Evolutionary conservation across 2,797 vertebrate species (phyloP).

Genomic region (Tamandua tetradactyla): DNA sequence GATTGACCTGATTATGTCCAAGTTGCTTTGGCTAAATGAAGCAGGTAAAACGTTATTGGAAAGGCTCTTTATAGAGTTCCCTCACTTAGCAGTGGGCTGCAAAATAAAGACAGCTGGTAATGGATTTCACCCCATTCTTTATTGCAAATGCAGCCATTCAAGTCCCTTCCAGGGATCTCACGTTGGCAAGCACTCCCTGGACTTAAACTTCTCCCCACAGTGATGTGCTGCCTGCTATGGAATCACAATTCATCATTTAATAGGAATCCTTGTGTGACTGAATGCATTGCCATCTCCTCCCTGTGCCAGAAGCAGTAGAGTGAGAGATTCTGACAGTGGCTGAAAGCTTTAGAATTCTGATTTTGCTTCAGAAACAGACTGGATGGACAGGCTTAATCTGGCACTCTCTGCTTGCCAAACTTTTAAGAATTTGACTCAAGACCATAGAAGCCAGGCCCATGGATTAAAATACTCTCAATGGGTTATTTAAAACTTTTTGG

Average conservation of each 20-base stretch:
- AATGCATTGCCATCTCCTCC: constrained; percentile 50
- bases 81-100: constrained; percentile 55
- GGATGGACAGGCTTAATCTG: background rate
- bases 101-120: constrained; percentile 75
- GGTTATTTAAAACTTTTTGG: background rate
- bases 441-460: rapidly evolving
- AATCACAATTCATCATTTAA: constrained; percentile 61
- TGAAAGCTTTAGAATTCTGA: constrained; percentile 14
- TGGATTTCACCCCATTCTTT: constrained; percentile 74
- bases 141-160: constrained; percentile 58
- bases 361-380: constrained; percentile 58
- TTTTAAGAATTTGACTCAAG: background rate
- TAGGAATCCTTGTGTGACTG: constrained; percentile 41
- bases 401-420: background rate
- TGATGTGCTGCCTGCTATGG: background rate
- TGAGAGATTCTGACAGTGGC: constrained; percentile 8
- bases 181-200: constrained; percentile 45
- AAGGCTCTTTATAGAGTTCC: constrained; percentile 43
- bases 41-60: constrained; percentile 58
- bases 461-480: rapidly evolving
- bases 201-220: constrained; percentile 32
- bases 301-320: constrained; percentile 39
- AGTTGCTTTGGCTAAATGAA: constrained; percentile 47
- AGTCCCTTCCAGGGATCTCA: constrained; percentile 24
- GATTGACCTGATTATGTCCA: background rate